Base-by-base conservation (phyloP, 2,797 vertebrate genomes). In the Chlorospingus semifuscus region DNA sequence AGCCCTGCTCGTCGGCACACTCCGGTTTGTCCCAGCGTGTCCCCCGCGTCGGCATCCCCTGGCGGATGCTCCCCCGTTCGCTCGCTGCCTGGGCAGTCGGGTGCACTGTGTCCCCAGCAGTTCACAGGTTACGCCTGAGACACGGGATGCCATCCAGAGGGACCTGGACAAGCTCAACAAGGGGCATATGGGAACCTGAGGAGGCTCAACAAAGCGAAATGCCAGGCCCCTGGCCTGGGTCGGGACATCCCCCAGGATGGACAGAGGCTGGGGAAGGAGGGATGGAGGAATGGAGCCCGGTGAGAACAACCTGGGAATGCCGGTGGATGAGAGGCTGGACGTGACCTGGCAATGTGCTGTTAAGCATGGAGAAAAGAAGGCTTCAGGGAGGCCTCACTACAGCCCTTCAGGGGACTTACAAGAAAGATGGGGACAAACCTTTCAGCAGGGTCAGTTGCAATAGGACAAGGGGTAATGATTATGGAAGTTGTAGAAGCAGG, bases 201-300 rank as follows among this genome's bases (percentile, higher is more conserved):
- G 32, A 37, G 20, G 4, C 5, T 34, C 37, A 4, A 11, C 24
- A 52, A 26, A 26, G 37, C 17, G 57, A 19, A 26, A 29, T 30
- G n/a, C 42, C 22, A 56, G 20, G 32, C 19, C 14, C 20, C 7
- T 39, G 36, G 10, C 20, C 24, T 15, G 49, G 18, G 8, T n/a
- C 11, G 1, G 29, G 29, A 30, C n/a, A 34, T 4, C 0, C 9
- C 13, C 20, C 37, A 1, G 14, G 4, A 26, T 3, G 13, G 29
- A 4, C 17, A 18, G 19, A 24, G 13, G 13, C 22, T 59, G 26
- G 15, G 23, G 53, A 15, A 16, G 4, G 49, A 50, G 1, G 27
- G 55, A 15, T 21, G 3, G 8, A 24, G 56, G 21, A 8, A 36
- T 36, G 36, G 42, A 49, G 42, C 26, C 23, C 49, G 21, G 32